Percentiles rank a stretch among this genome's conserved stretches.
phyloP scores from a whole-genome alignment of 2,113 vertebrate species.

The Myiozetetes cayanensis region DNA sequence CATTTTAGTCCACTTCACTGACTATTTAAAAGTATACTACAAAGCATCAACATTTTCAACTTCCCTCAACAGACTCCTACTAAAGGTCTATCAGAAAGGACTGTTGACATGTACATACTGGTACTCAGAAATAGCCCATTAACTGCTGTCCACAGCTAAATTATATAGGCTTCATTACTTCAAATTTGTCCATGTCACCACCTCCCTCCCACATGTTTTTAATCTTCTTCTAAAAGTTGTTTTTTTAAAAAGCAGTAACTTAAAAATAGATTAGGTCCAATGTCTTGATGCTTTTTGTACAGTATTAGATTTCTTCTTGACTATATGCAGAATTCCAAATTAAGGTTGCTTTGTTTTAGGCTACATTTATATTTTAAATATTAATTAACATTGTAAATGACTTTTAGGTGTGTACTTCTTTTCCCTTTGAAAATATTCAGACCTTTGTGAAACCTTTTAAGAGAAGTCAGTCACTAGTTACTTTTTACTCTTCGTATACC shows the following conservation, averaged over 20 bases:
- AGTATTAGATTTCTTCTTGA: background rate
- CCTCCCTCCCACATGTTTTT: conserved; percentile 51
- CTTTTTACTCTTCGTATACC: background rate
- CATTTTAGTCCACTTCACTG: background rate
- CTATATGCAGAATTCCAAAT: background rate
- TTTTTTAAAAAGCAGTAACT: background rate
- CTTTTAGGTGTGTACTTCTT: background rate
- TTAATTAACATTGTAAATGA: background rate
- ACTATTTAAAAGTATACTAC: background rate
- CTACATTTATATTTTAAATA: background rate
- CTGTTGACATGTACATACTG: conserved; percentile 37
- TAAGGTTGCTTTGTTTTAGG: background rate
- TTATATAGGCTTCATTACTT: conserved; percentile 61
- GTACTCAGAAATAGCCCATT: conserved; percentile 35
- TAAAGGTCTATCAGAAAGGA: conserved; percentile 20
- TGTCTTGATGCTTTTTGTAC: background rate
- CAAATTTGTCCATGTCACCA: conserved; percentile 60
- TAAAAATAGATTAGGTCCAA: conserved; percentile 1
- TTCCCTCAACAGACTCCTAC: background rate
- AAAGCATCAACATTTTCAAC: background rate
- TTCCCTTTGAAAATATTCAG: background rate
- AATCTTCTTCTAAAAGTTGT: conserved; percentile 14
- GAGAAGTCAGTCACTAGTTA: background rate
- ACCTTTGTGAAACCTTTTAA: background rate
- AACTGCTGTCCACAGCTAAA: conserved; percentile 53